Base-by-base conservation (phyloP, 2,113 vertebrate genomes). In the Eudorcas thomsonii region DNA sequence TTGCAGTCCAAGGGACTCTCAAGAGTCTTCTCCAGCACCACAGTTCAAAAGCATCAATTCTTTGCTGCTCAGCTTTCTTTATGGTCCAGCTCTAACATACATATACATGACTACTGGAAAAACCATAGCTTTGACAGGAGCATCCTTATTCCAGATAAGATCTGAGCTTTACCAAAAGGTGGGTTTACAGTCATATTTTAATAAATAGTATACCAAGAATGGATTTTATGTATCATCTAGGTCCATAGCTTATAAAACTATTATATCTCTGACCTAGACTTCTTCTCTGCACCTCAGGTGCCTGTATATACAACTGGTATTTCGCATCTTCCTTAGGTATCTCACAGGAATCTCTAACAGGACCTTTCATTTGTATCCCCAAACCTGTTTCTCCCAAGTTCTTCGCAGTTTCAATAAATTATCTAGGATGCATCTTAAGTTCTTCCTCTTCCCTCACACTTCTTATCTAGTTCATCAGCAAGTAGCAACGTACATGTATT, bases 151-250 rank as follows among this genome's bases (percentile, higher is more conserved):
- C 39, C 30, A 92, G 62, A 13, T 96, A 86, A 92, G 95, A 94
- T 54, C 43, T 67, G 83, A 90, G 8, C 30, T 26, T 94, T 88
- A 81, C 45, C 19, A 77, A 97, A 93, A 80, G 48, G 25, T 59
- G 67, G 54, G 15, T 67, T 81, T 94, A 85, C 52, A 74, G 80
- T 96, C 43, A 57, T 93, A 84, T 92, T 90, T 94, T 88, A 94
- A 86, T 94, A 80, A 94, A 64, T 88, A 81, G 50, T 88, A 96
- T 12, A 87, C 26, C 55, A 91, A 45, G 87, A 60, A 52, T 64
- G 54, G 48, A 96, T 91, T 95, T 96, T 92, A 96, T 77, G 54
- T 87, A 83, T 95, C 84, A 74, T 91, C 17, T 30, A 90, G 88
- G 39, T 60, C 28, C 17, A 13, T 86, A 84, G 84, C 21, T 81